A percentile compares a stretch with the other conserved stretches of the same genome.
Evolutionary conservation across 1,140 invertebrate species (phyloP).

Genomic region (Thalassaphorura encarpata): DNA sequence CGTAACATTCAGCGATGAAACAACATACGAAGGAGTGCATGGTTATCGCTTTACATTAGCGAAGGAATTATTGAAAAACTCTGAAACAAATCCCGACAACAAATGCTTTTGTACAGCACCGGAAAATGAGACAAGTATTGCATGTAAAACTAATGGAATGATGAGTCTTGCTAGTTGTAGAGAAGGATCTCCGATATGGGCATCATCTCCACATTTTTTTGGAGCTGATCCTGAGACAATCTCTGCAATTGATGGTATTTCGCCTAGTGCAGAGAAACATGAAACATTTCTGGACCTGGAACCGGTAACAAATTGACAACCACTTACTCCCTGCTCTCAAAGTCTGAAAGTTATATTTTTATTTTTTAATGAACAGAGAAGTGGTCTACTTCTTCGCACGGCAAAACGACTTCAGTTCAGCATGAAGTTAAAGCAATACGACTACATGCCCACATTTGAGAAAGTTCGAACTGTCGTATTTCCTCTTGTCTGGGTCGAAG

Average conservation of each 20-base stretch:
- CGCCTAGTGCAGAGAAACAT: slow-evolving; percentile 55
- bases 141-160: too few relatives aligned
- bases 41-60: slow-evolving; percentile 42
- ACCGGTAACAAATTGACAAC: slow-evolving; percentile 44
- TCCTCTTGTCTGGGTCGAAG: slow-evolving; percentile 31
- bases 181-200: slow-evolving; percentile 62
- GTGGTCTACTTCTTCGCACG: slow-evolving; percentile 34
- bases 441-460: slow-evolving; percentile 25
- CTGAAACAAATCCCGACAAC: not conserved
- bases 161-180: slow-evolving; percentile 1
- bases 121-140: too few relatives aligned
- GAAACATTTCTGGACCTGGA: slow-evolving; percentile 59
- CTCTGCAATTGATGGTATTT: slow-evolving; percentile 57
- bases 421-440: slow-evolving; percentile 27
- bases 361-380: slow-evolving; percentile 27
- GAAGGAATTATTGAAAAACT: not conserved
- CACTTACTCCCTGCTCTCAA: not conserved
- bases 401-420: slow-evolving; percentile 36
- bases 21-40: slow-evolving; percentile 45
- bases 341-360: not conserved
- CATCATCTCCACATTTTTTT: slow-evolving; percentile 81
- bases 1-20: slow-evolving; percentile 47
- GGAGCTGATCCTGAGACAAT: slow-evolving; percentile 54
- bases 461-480: slow-evolving; percentile 16
- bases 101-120: too few relatives aligned